Evolutionary conservation across 92 coral and sea anemone genomes (phyloP).

Genomic region (Epizoanthus illoricatus): DNA sequence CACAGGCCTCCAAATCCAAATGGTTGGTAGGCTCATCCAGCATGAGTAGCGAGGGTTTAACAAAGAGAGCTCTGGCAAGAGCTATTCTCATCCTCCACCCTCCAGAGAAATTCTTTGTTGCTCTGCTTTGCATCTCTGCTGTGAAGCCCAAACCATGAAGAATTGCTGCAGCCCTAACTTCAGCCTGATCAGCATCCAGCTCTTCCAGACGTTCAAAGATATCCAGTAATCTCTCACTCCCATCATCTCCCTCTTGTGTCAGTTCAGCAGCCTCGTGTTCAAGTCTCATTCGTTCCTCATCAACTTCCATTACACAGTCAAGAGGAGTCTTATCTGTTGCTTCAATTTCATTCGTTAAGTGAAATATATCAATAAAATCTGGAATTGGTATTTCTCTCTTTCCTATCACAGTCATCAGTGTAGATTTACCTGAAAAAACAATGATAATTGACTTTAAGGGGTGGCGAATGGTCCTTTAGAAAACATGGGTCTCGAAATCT

Average conservation of each 20-base stretch:
- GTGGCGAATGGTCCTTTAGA: too few relatives aligned
- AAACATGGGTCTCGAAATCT: too few relatives aligned
- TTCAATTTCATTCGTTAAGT: slow-evolving; percentile 86
- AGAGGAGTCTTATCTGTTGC: slow-evolving; percentile 94
- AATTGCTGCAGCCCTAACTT: slow-evolving; percentile 84
- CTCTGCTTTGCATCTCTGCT: slow-evolving; percentile 79
- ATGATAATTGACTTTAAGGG: not conserved
- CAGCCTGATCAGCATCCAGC: slow-evolving; percentile 93
- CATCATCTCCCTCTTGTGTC: slow-evolving; percentile 90
- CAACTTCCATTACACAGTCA: slow-evolving; percentile 94
- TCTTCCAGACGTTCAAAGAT: slow-evolving; percentile 94
- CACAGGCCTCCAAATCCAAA: slow-evolving; percentile 98
- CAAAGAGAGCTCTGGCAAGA: slow-evolving; percentile 91
- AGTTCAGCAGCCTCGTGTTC: slow-evolving; percentile 90
- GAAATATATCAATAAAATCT: slow-evolving; percentile 89
- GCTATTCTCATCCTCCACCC: slow-evolving; percentile 99
- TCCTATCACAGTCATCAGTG: slow-evolving; percentile 88
- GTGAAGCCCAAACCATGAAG: slow-evolving; percentile 98
- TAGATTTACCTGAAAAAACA: slow-evolving; percentile 81
- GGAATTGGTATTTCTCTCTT: slow-evolving; percentile 92
- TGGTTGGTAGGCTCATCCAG: slow-evolving; percentile 99
- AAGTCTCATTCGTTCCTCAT: slow-evolving; percentile 85
- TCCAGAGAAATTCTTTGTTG: slow-evolving; percentile 96
- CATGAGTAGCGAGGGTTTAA: slow-evolving; percentile 82
- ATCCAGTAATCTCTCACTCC: slow-evolving; percentile 89